Evolutionary conservation across 1,140 invertebrate species (phyloP).

Genomic region (Cydia splendana): DNA sequence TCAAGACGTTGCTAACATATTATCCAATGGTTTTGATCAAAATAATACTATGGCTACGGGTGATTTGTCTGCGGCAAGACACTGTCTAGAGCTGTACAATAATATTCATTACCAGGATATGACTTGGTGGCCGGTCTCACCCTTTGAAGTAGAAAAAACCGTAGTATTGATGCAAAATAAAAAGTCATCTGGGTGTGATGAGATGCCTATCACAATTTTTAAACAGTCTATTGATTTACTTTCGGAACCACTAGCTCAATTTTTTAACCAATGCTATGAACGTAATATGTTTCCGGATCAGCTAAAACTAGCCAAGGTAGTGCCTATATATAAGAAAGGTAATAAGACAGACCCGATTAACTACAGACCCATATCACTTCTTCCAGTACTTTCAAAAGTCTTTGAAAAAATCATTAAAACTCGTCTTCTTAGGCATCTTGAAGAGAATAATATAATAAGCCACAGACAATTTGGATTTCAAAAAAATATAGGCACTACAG

Average conservation of each 20-base stretch:
- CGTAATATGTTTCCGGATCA: neutral
- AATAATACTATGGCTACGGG: neutral
- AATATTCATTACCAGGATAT: neutral
- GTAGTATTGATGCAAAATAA: neutral
- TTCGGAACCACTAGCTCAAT: neutral
- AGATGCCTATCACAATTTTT: neutral
- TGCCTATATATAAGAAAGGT: slow-evolving; percentile 17
- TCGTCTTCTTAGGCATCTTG: no score
- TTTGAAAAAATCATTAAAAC: no score
- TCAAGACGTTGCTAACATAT: neutral
- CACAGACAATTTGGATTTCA: no score
- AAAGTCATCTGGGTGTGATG: slow-evolving; percentile 4
- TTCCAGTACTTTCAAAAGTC: no score
- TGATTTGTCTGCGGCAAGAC: neutral
- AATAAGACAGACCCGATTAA: neutral
- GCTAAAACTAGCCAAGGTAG: neutral
- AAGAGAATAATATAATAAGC: no score
- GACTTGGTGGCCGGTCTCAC: neutral
- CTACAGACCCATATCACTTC: slow-evolving; percentile 13
- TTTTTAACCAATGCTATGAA: neutral
- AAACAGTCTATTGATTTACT: neutral
- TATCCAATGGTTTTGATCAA: neutral
- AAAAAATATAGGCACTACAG: no score
- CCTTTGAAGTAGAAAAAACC: neutral
- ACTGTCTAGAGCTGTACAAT: neutral